Base-by-base conservation (phyloP, 2,888 invertebrate genomes). In the Sminthurides aquaticus region DNA sequence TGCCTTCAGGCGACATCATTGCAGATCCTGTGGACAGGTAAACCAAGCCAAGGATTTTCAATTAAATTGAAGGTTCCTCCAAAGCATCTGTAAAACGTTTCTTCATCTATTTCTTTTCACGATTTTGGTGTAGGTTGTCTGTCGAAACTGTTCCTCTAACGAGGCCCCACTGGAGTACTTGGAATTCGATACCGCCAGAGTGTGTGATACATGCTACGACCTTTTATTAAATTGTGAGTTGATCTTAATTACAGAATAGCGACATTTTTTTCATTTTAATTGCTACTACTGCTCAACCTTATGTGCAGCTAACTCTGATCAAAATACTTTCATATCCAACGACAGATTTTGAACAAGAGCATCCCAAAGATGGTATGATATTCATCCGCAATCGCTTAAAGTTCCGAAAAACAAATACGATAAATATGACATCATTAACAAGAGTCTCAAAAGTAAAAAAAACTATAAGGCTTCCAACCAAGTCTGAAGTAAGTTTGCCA, bases 1-100 rank as follows among this genome's bases (percentile, higher is more conserved):
- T n/a, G 83, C 84, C 69, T 85, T 84, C 77, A 79, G 86, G 65
- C 80, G 86, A 67, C 86, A 86, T 76, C 86, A 86, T 76, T 86
- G 86, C 74, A 78, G 86, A 71, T 83, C 85, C 29, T 86, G 86
- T 79, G 86, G 86, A 65, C 83, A 84, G 78, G 62, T 62, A 43
- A 56, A 20, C 22, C 24, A 5, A 48, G 18, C 8, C 11, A 2
- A 15, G n/a, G 20, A 20, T n/a, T n/a, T 57, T 57, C 29, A 11
- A 57, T 18, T 15, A 8, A 2, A 1, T 57, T 18, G 3, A 57
- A 25, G n/a, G n/a, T n/a, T n/a, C n/a, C n/a, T n/a, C n/a, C 3
- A 34, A 25, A 59, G 5, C 27, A 54, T 15, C 25, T 60, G 5
- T 26, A 49, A 26, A 60, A 25, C n/a, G 26, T 48, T 25, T 22